Evolutionary conservation across 1,140 invertebrate genomes (phyloP), one percentile per base, ranked within the genome.

Genomic region (Rhagoletis zephyria): DNA sequence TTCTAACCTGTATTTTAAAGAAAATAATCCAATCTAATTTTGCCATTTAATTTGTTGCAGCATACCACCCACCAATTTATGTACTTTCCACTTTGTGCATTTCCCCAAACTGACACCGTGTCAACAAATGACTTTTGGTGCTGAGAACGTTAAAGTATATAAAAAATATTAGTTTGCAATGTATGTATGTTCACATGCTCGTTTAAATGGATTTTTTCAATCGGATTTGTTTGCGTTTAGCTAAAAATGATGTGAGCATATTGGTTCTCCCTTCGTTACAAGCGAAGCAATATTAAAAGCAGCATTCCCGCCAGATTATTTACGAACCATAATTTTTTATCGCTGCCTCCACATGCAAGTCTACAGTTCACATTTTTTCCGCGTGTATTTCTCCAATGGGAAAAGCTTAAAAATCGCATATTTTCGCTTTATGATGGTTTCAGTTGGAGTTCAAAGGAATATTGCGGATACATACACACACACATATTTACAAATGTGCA

Each of bases 271-370:
- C 45, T 9, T 6, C 10, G 16, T 9, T n/a, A 5, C 45, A 51
- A 81, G 48, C 48, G 3, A 63, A 63, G n/a, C 74, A 7, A 51
- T 81, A 81, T 81, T 81, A 48, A 81, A 56, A 56, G 48, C 45
- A 42, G 19, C 74, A 56, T 81, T 81, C 56, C 74, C 74, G 56
- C n/a, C 45, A 19, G 74, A 81, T 81, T 81, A 81, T n/a, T 51
- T 56, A 81, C 74, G 16, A 56, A 59, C 48, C 48, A 81, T 81
- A 81, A 56, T 30, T 81, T 81, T 81, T 56, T 81, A 81, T 81
- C 4, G 74, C 9, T 81, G 9, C 19, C 45, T 30, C n/a, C 40
- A 48, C 30, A 74, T 74, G 42, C 3, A 42, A 81, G 48, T 56
- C 48, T 10, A 30, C n/a, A 30, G 30, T 30, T 56, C 45, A 81